Evolutionary conservation across 2,888 invertebrate species (phyloP).

Genomic region (Philhelius pedissequus): DNA sequence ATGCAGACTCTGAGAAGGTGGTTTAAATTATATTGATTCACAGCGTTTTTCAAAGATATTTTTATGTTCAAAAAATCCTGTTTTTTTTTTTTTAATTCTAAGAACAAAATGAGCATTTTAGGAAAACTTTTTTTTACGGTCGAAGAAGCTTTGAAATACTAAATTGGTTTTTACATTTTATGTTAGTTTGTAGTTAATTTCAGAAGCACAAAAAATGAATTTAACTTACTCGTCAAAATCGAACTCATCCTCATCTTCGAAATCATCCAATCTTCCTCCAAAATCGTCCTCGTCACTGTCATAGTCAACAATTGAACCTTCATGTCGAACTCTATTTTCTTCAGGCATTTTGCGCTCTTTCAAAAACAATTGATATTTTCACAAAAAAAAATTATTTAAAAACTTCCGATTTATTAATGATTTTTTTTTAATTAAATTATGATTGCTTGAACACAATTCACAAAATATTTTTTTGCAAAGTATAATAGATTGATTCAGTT

Average conservation of each 20-base stretch:
- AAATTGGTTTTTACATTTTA: not conserved
- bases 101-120: no score
- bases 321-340: conserved; percentile 71
- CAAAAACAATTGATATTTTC: not conserved
- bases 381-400: not conserved
- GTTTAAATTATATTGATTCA: not conserved
- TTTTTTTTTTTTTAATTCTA: not conserved
- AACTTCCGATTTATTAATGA: not conserved
- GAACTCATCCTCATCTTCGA: conserved; percentile 73
- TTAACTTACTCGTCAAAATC: conserved; percentile 74
- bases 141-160: no score
- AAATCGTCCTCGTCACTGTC: conserved; percentile 76
- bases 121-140: no score
- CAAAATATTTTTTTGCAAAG: not conserved
- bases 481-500: not conserved
- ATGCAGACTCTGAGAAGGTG: not conserved
- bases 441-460: not conserved
- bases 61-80: no score
- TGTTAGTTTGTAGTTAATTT: not conserved
- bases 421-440: not conserved
- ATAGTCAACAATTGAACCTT: conserved; percentile 72
- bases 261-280: conserved; percentile 69
- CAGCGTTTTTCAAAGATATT: no score
- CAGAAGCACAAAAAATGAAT: no score
- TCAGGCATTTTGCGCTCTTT: conserved; percentile 47